Conservation (phyloP, 2,113 vertebrate species). For the Cinclus cinclus region DNA sequence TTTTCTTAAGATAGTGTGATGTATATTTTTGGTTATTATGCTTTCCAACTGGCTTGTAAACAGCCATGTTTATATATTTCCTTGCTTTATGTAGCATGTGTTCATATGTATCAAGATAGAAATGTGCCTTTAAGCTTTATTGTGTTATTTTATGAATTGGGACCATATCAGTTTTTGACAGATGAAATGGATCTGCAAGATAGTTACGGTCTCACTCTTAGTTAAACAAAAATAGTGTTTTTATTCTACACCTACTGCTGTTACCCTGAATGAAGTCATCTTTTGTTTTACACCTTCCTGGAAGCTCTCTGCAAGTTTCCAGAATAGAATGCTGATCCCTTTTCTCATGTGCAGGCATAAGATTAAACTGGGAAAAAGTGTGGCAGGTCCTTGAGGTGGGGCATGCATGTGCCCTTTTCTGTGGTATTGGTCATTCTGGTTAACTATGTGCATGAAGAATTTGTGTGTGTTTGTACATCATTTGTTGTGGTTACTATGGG, state of each 20-base stretch:
- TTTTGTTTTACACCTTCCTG: neutral
- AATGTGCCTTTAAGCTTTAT: neutral
- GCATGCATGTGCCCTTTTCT: neutral
- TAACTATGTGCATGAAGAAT: neutral
- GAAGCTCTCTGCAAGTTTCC: neutral
- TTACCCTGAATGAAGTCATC: neutral
- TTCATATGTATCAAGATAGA: neutral
- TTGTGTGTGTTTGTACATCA: neutral
- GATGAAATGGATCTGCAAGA: constrained; percentile 12
- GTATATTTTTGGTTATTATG: constrained; percentile 36
- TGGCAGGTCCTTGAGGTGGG: neutral
- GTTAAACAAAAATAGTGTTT: constrained; percentile 5
- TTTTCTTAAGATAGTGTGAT: constrained; percentile 48
- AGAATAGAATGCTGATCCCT: neutral
- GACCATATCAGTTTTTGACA: neutral
- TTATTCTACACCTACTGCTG: neutral
- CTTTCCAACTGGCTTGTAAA: constrained; percentile 42
- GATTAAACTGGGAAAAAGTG: neutral
- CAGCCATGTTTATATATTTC: constrained; percentile 34
- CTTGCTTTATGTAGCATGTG: constrained; percentile 44
- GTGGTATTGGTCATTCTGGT: neutral
- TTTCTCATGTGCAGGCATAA: neutral
- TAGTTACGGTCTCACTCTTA: neutral
- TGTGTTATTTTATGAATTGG: constrained; percentile 17
- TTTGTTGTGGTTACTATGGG: neutral